phyloP scores from a whole-genome alignment of 2,888 invertebrate genomes.

The Eumacrocentrus americanus region DNA sequence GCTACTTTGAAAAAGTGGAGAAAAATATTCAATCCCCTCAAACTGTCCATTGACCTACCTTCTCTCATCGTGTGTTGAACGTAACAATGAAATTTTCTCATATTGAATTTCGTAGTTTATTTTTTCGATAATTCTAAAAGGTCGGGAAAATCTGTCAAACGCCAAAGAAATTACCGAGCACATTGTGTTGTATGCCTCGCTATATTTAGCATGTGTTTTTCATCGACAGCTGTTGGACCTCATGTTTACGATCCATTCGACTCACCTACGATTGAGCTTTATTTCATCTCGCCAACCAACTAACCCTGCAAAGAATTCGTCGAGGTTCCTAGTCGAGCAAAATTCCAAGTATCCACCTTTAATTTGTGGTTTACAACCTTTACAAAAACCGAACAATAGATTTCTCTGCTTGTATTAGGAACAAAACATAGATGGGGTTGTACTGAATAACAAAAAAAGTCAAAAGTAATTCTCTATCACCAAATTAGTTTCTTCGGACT shows the following conservation, averaged over 20 bases:
- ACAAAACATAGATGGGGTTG: not conserved
- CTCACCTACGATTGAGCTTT: conserved; percentile 52
- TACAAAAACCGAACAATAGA: not conserved
- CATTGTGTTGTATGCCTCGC: conserved; percentile 21
- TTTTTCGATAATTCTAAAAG: not conserved
- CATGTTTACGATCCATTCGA: conserved; percentile 55
- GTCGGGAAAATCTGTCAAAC: conserved; percentile 9
- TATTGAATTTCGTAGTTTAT: no score
- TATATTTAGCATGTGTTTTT: conserved; percentile 58
- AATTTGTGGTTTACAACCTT: conserved; percentile 9
- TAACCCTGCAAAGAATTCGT: conserved; percentile 4
- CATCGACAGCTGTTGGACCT: conserved; percentile 58
- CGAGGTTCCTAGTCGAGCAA: not conserved
- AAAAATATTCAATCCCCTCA: not conserved
- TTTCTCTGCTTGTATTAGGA: no score
- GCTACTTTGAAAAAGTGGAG: no score
- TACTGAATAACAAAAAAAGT: not conserved
- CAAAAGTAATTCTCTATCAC: not conserved
- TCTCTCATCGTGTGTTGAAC: no score
- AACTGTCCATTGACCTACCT: no score
- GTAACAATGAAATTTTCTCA: no score
- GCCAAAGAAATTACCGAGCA: conserved; percentile 5
- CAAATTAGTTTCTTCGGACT: no score
- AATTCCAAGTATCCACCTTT: not conserved
- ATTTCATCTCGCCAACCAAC: conserved; percentile 36